A percentile compares a stretch with the other conserved stretches of the same genome.
Evolutionary conservation across 2,888 invertebrate genomes (phyloP).

Genomic region (Girardia tigrina): DNA sequence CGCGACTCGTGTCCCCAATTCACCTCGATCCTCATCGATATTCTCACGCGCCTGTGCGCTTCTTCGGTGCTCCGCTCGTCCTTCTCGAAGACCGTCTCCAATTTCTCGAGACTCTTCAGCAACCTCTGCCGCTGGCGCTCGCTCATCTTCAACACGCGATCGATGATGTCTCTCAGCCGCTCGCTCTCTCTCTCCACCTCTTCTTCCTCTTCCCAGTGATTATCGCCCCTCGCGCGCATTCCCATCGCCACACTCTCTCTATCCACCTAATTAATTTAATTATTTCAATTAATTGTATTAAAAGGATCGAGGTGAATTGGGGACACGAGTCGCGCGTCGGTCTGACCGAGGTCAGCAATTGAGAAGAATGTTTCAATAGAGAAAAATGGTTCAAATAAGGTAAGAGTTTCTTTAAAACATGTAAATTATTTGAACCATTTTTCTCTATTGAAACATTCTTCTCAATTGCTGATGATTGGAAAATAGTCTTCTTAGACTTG

Average conservation of each 20-base stretch:
- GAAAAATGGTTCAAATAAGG: no score
- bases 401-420: no score
- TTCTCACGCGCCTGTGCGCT: not conserved
- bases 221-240: no score
- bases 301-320: conserved; percentile 43
- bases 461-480: no score
- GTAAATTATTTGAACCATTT: no score
- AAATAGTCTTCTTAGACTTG: no score
- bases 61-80: not conserved
- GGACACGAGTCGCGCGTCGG: conserved; percentile 45
- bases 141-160: conserved; percentile 34
- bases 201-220: not conserved
- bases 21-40: conserved; percentile 37
- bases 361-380: no score
- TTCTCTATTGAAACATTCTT: no score
- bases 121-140: conserved; percentile 26
- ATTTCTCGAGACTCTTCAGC: conserved; percentile 27
- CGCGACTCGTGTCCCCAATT: conserved; percentile 47
- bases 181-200: not conserved
- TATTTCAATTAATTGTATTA: no score
- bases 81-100: conserved; percentile 8
- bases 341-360: conserved; percentile 47
- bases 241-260: no score
- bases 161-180: conserved; percentile 30
- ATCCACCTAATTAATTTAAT: no score